Evolutionary conservation across 37 sponge, comb jelly and placozoan genomes (phyloP), one percentile per base, ranked within the genome.

Genomic region (Halisarca cf. caerulea): DNA sequence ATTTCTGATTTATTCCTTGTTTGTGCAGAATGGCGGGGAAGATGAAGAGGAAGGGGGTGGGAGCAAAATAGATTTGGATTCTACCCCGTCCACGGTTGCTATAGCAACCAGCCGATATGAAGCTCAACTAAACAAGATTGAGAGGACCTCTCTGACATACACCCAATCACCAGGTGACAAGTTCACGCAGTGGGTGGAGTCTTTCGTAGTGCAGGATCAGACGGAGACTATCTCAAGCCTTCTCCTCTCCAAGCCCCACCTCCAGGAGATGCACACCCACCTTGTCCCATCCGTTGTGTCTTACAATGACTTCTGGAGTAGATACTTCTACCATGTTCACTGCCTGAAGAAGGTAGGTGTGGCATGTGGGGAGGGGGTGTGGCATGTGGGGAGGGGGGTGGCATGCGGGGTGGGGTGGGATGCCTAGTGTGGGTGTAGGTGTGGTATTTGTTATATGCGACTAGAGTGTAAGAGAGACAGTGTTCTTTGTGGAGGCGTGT

Each of bases 221-320:
- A 90, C 89, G 59, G 43, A 82, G 0, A 75, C 82, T n/a, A 89
- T 92, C 37, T 92, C 93, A 45, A 64, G 61, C 23, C 73, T 92
- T 11, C 80, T 92, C 24, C 86, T 92, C 32, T 57, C 69, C 28
- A 85, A 80, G 27, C 58, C 79, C 9, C 86, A 89, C 58, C 60
- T 92, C 11, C 54, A 89, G 30, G 60, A 57, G 23, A 78, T 88
- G 3, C 90, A 92, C 69, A 41, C 89, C 23, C 87, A 86, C 51
- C 80, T 92, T 54, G 93, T 92, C 20, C 93, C 93, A 3, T 82
- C 90, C 1, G 44, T 82, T 17, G 87, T 89, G 28, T 89, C 93
- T 23, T 92, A 92, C 55, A 86, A 89, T 66, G 54, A 79, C 30
- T 92, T 92, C 80, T 92, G 93, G 93, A 43, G 57, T 24, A 66